These are phyloP conservation scores for Shinisaurus crocodilurus DNA, from an alignment of 2,113 vertebrate genomes.

Conservation along the genomic window DNA sequence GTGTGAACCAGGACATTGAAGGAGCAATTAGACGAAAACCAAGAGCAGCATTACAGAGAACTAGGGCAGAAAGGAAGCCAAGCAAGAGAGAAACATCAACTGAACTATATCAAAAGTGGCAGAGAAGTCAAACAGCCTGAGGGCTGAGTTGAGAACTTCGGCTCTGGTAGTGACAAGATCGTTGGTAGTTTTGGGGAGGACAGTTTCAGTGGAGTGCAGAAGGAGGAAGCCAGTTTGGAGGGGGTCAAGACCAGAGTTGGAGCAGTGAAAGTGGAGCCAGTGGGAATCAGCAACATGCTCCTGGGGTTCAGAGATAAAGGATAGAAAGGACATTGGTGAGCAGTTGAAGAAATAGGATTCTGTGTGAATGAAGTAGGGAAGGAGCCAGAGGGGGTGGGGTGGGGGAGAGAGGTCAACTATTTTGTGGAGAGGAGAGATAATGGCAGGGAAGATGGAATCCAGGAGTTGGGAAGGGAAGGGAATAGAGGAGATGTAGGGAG, in stretches of 20 bases:
- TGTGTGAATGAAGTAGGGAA: background rate
- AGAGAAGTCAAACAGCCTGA: background rate
- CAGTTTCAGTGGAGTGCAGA: background rate
- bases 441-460: background rate
- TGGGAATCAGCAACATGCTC: background rate
- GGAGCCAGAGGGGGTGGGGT: background rate
- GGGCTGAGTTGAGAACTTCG: background rate
- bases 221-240: background rate
- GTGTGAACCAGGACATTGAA: too few relatives aligned
- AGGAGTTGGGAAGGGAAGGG: background rate
- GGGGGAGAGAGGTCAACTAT: background rate
- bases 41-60: background rate
- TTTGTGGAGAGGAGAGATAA: background rate
- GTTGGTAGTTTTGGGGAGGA: background rate
- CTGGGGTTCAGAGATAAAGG: background rate
- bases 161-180: background rate
- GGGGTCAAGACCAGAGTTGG: background rate
- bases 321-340: background rate
- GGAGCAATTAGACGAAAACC: background rate
- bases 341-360: background rate
- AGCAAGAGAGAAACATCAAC: background rate
- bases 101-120: background rate
- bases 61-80: background rate
- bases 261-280: background rate
- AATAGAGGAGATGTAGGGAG: background rate